phyloP scores from a whole-genome alignment of 2,797 vertebrate genomes.

The Anguilla marmorata region DNA sequence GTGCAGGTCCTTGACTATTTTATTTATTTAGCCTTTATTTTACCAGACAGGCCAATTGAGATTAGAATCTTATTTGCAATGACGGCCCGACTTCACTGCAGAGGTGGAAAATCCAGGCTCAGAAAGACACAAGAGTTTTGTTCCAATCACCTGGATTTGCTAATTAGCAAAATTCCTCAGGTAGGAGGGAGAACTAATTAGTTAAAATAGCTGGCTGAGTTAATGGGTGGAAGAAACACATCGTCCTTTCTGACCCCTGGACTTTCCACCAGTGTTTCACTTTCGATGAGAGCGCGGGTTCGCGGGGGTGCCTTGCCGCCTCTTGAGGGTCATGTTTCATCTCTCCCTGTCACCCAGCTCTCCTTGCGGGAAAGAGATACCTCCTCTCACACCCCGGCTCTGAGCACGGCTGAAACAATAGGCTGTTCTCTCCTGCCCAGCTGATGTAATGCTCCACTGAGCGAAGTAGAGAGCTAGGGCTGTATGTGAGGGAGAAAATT shows the following conservation, averaged over 20 bases:
- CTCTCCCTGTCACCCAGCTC: background rate
- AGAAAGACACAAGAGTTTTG: background rate
- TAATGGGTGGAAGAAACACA: background rate
- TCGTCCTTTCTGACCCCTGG: background rate
- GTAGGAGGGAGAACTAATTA: background rate
- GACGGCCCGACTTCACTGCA: no score
- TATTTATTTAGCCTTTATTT: no score
- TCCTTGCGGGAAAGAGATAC: background rate
- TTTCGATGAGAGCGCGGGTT: background rate
- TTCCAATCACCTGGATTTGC: background rate
- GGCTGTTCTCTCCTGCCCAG: background rate
- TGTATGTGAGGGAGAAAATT: background rate
- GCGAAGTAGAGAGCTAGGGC: background rate
- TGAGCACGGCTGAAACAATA: background rate
- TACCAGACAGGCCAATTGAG: no score
- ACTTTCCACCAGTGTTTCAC: background rate
- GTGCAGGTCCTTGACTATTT: background rate
- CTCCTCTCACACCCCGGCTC: background rate
- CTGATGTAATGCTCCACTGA: background rate
- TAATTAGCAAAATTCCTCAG: background rate
- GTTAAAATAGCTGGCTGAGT: background rate
- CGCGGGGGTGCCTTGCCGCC: background rate
- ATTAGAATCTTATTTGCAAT: no score
- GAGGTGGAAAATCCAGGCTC: background rate
- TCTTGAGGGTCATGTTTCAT: background rate